These are phyloP conservation scores for Planococcus citri DNA, from an alignment of 1,140 invertebrate species.

Conservation along the genomic window DNA sequence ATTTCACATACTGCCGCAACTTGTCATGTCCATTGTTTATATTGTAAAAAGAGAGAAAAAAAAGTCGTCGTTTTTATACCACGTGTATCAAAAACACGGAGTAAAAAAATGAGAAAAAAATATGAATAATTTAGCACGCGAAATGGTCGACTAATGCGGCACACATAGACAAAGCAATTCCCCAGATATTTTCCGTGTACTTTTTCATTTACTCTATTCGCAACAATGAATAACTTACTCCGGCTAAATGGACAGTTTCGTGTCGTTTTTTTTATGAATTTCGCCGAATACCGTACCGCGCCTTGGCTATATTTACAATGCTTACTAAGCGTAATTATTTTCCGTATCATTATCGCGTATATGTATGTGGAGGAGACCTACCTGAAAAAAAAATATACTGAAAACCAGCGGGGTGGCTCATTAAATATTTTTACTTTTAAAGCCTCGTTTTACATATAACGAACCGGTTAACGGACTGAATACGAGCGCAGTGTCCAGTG, in stretches of 20 bases:
- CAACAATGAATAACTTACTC: not conserved
- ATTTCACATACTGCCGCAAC: conserved; percentile 1
- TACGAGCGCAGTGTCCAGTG: too few species aligned
- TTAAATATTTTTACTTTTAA: not conserved
- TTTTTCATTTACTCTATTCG: not conserved
- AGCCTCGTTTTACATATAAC: not conserved
- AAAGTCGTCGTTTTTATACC: not conserved
- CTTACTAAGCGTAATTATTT: not conserved
- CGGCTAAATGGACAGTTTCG: not conserved
- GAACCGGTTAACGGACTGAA: not conserved
- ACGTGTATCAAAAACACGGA: not conserved
- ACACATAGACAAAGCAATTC: not conserved
- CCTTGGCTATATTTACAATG: too few species aligned
- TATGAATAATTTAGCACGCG: conserved; percentile 6
- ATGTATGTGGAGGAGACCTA: not conserved
- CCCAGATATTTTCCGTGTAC: not conserved
- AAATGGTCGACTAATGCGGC: conserved; percentile 1
- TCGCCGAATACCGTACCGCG: not conserved
- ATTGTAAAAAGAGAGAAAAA: too few species aligned
- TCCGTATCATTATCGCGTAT: conserved; percentile 2
- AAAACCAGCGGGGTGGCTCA: conserved; percentile 1
- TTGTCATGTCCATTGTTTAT: not conserved
- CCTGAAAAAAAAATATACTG: not conserved
- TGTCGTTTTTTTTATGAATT: not conserved
- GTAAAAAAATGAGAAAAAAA: not conserved